These are phyloP conservation scores for Zonotrichia leucophrys DNA, from an alignment of 2,113 vertebrate species.

Conservation along the genomic window DNA sequence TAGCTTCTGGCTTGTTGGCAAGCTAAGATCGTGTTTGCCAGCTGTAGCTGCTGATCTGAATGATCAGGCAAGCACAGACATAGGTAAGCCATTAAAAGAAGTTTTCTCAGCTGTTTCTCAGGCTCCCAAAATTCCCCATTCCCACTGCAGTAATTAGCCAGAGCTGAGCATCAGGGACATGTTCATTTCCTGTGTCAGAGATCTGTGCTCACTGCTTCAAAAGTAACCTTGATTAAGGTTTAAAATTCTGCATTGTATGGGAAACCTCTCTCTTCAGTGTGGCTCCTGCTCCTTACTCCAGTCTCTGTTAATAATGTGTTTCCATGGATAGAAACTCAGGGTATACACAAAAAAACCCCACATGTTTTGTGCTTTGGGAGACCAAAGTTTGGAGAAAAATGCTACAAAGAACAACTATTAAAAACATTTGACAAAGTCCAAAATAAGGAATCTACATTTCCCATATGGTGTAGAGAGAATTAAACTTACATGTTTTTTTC, in stretches of 20 bases:
- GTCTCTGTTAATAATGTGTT: not conserved
- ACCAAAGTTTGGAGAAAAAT: not conserved
- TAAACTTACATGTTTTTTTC: not conserved
- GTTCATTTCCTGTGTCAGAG: not conserved
- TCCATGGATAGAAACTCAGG: not conserved
- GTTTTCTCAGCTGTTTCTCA: not conserved
- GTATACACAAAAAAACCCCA: not conserved
- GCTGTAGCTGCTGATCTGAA: not conserved
- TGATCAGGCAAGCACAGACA: not conserved
- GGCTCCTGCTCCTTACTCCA: not conserved
- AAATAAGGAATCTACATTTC: not conserved
- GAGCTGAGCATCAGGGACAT: not conserved
- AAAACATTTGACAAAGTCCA: not conserved
- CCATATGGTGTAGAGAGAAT: rapidly evolving
- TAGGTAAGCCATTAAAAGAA: not conserved
- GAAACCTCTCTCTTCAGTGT: rapidly evolving
- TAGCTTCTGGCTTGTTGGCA: not conserved
- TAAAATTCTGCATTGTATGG: rapidly evolving
- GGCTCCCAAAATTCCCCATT: not conserved
- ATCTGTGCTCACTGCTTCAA: not conserved
- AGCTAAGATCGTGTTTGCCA: not conserved
- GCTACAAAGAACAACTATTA: not conserved
- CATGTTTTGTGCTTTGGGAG: not conserved
- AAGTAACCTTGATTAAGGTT: not conserved
- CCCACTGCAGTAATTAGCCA: not conserved